These are phyloP conservation scores for Polypedilum pembai DNA, from an alignment of 1,140 invertebrate genomes.

Conservation along the genomic window DNA sequence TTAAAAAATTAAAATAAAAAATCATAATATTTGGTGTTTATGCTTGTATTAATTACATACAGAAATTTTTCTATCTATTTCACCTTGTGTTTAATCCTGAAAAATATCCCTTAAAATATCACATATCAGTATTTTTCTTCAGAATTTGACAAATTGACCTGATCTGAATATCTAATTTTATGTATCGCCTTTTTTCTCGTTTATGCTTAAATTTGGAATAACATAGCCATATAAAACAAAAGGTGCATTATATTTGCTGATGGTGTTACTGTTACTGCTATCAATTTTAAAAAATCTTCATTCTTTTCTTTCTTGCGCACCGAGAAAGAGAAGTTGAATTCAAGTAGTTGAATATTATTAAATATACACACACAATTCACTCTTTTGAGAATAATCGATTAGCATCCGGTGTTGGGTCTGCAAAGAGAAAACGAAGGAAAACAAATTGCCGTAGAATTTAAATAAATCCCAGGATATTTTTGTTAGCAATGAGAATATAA, in stretches of 20 bases:
- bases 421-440: not conserved
- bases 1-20: not conserved
- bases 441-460: constrained; percentile 13
- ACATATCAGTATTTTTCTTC: too few relatives aligned
- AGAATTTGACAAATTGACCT: constrained; percentile 1
- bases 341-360: not conserved
- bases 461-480: constrained; percentile 12
- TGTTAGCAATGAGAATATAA: not conserved
- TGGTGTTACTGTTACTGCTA: constrained; percentile 8
- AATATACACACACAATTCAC: not conserved
- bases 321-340: too few relatives aligned
- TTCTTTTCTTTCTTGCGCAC: too few relatives aligned
- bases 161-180: constrained; percentile 13
- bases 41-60: too few relatives aligned
- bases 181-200: not conserved
- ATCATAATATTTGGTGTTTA: not conserved
- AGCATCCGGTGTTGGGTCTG: not conserved
- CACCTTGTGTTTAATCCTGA: too few relatives aligned
- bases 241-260: constrained; percentile 5
- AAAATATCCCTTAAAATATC: too few relatives aligned
- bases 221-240: not conserved
- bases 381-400: constrained; percentile 12
- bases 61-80: too few relatives aligned
- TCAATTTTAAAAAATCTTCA: not conserved
- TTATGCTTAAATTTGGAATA: not conserved